Evolutionary conservation across 2,113 vertebrate species (phyloP), one percentile per base, ranked within the genome.

Genomic region (Donacobius atricapilla): DNA sequence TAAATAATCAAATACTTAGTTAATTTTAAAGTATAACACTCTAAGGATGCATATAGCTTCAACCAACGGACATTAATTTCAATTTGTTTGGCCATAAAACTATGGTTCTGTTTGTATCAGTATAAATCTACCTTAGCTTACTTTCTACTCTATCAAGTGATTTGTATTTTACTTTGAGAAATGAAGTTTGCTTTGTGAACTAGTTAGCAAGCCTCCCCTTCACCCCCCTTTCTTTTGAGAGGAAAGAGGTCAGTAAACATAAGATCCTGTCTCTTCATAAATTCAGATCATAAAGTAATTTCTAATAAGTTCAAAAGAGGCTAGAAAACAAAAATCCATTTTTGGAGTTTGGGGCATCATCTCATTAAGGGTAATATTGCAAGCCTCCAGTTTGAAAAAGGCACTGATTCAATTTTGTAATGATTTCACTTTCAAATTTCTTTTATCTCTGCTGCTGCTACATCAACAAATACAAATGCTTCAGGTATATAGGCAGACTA

Each of bases 351-450:
- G 73, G 94, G 90, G 90, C 92, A 97, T 92, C 83, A 96, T 94
- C 97, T 98, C 96, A 98, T 98, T 98, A 98, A 97, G 89, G 85
- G 80, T 90, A 97, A 97, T 94, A 97, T 94, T 88, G 64, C 63
- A 94, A 92, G 53, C 87, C 97, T 97, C 94, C 58, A 91, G 51
- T 94, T 78, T 97, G 66, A 96, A 97, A 96, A 97, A 97, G 83
- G 78, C 96, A 96, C 65, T 72, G 72, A 96, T 80, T 98, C 93
- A 97, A 98, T 97, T 95, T 87, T 95, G 93, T 97, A 96, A 97
- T 96, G 93, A 98, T 98, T 98, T 98, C 85, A 97, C 94, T 98
- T 98, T 98, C 94, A 98, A 91, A 98, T 98, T 97, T 98, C 97
- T 98, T 98, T 98, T 97, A 98, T 98, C 97, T 98, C 96, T 94